Base-by-base conservation (phyloP, 2,888 invertebrate species). In the Pediacus dermestoides region DNA sequence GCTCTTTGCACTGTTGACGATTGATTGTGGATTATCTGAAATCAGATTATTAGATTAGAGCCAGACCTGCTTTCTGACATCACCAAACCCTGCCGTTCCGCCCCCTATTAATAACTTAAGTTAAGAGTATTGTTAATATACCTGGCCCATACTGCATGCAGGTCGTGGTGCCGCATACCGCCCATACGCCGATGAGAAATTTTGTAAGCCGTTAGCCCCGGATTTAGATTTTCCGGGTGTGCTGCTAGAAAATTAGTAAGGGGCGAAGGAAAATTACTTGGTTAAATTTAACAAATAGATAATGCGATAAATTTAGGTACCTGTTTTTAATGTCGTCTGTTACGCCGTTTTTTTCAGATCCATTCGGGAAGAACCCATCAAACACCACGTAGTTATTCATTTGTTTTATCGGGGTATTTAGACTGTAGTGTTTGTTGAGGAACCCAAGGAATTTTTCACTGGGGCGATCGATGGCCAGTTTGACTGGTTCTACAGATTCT, bases 381-480 rank as follows among this genome's bases (percentile, higher is more conserved):
- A 82, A 92, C 10, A 92, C 81, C 18, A 89, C 90, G 69, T 88
- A 91, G 66, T 91, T 89, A 66, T 90, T 92, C 59, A 85, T 81
- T 66, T 92, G 92, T 25, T 85, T 84, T 48, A 91, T 79, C 10
- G 81, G 80, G 43, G 65, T 62, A 23, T 67, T 61, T 23, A 77
- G 64, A 15, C 77, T 76, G 67, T 92, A 96, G 67, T 94, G 87
- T 64, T 89, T 90, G 23, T 74, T 73, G 11, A 97, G 71, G 68
- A 97, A 97, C 16, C 78, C 79, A 50, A 89, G 73, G 59, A 95
- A 84, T 66, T 93, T 93, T 31, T 83, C 78, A 0, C 95, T 95
- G 0, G 96, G 97, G 23, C 90, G 80, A 68, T 97, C 96, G 46
- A 96, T 85, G 0, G 97, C 94, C 56, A 95, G 70, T 62, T 87